Conservation (phyloP, 2,113 vertebrate species). For the Jacana jacana region DNA sequence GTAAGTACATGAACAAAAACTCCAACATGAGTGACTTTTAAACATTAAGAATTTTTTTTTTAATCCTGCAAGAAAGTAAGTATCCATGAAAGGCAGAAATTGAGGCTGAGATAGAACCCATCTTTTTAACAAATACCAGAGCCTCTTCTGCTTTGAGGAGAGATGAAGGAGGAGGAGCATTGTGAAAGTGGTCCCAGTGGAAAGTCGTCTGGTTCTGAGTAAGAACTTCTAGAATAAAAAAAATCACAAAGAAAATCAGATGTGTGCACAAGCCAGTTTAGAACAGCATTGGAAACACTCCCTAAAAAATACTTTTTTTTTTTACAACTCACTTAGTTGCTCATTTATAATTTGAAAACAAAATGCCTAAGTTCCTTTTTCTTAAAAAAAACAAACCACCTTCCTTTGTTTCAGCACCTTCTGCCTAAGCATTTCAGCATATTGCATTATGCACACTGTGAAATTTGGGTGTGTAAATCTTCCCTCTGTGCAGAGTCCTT, state of each 20-base stretch:
- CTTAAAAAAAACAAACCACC: background rate
- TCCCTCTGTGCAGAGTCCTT: conserved; percentile 46
- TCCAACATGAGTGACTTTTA: background rate
- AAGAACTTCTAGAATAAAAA: background rate
- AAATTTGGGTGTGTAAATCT: conserved; percentile 65
- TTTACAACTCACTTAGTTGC: background rate
- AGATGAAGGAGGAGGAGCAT: background rate
- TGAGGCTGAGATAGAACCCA: background rate
- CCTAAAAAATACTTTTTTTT: background rate
- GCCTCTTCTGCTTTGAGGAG: background rate
- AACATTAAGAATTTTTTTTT: background rate
- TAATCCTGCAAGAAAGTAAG: background rate
- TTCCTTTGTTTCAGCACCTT: conserved; percentile 46
- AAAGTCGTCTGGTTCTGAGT: background rate
- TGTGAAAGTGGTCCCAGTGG: background rate
- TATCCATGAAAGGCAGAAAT: background rate
- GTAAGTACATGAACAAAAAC: background rate
- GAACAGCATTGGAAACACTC: background rate
- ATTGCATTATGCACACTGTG: conserved; percentile 36
- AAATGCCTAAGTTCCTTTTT: background rate
- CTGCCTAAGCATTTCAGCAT: conserved; percentile 40
- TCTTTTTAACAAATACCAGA: background rate
- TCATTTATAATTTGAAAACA: background rate
- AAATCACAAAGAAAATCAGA: background rate
- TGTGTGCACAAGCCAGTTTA: background rate